Evolutionary conservation across 2,797 vertebrate genomes (phyloP).

Genomic region (Botia almorhae): DNA sequence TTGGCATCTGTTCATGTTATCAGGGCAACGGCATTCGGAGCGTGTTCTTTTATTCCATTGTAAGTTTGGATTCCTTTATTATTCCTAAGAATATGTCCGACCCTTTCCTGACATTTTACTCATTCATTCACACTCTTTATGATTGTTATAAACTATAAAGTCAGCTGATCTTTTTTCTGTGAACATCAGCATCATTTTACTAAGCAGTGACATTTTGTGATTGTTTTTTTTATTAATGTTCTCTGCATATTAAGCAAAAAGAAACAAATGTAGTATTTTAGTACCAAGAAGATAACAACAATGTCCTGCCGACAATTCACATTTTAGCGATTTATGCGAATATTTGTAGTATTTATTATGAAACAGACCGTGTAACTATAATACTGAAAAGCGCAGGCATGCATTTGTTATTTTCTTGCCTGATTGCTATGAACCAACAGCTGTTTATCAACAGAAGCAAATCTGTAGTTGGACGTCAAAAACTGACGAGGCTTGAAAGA

Average conservation of each 20-base stretch:
- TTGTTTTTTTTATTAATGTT: background rate
- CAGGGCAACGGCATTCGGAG: background rate
- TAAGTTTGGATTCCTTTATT: background rate
- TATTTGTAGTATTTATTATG: background rate
- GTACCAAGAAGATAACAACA: background rate
- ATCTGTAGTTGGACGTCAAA: constrained; percentile 49
- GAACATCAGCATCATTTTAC: background rate
- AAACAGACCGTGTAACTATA: background rate
- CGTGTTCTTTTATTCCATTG: background rate
- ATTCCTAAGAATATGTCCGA: background rate
- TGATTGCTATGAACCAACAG: constrained; percentile 52
- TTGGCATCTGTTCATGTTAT: constrained; percentile 37
- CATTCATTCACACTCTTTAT: background rate
- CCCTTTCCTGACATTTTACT: background rate
- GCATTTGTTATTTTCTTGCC: constrained; percentile 1
- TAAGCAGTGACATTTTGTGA: too few species aligned
- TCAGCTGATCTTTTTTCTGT: background rate
- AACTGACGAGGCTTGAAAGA: constrained; percentile 52
- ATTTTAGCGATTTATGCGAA: background rate
- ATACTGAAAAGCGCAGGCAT: background rate
- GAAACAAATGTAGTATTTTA: too few species aligned
- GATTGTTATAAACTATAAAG: background rate
- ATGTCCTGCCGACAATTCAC: background rate
- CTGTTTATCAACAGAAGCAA: constrained; percentile 45
- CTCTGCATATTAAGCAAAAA: background rate